Evolutionary conservation across 2,113 vertebrate species (phyloP).

Genomic region (Columba livia): DNA sequence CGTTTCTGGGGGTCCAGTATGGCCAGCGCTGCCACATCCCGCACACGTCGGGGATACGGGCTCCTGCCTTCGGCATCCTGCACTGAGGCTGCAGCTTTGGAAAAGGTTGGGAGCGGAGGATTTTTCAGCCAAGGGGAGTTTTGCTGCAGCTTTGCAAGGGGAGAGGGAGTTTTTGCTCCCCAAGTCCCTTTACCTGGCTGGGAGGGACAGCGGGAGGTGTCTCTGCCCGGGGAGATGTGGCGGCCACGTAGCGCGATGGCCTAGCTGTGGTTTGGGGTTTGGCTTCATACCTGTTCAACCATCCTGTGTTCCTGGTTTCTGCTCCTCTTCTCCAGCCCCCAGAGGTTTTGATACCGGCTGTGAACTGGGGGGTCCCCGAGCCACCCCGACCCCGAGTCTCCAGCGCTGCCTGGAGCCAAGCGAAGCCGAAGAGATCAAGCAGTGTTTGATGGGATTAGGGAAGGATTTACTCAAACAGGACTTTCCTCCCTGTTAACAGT

Average conservation of each 20-base stretch:
- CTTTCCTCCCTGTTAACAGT: not conserved
- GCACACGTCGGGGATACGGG: rapidly evolving
- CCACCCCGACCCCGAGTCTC: not conserved
- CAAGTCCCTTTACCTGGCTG: rapidly evolving
- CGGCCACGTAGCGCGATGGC: rapidly evolving
- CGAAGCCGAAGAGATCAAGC: rapidly evolving
- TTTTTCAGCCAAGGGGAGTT: not conserved
- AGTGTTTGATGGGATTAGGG: rapidly evolving
- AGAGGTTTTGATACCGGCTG: not conserved
- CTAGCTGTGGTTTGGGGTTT: not conserved
- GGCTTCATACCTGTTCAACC: not conserved
- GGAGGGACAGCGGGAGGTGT: not conserved
- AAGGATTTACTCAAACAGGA: not conserved
- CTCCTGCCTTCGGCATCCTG: not conserved
- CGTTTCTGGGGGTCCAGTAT: rapidly evolving
- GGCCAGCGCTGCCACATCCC: rapidly evolving
- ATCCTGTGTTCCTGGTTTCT: rapidly evolving
- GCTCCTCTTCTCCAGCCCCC: not conserved
- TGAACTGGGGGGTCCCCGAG: no score
- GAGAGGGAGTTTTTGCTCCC: not conserved
- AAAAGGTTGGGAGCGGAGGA: no score
- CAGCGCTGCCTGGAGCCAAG: rapidly evolving
- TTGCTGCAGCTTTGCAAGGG: not conserved
- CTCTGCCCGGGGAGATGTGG: not conserved
- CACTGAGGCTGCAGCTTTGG: not conserved